Percentiles rank a stretch among this genome's conserved stretches.
Conservation (phyloP, 2,888 invertebrate genomes). For the Sarcophaga variegata region DNA sequence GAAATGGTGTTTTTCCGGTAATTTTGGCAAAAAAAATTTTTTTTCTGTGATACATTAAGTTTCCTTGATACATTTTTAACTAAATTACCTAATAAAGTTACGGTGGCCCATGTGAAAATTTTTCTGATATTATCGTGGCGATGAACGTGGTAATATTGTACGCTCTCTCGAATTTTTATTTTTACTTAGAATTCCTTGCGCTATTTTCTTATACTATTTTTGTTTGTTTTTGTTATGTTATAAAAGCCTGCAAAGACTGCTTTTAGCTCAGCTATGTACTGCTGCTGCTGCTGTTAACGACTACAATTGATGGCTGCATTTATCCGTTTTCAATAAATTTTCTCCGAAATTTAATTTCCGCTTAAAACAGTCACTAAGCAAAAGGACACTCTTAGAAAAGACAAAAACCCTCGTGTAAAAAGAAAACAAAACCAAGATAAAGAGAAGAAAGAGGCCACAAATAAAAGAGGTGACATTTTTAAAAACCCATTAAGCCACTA, state of each 20-base stretch:
- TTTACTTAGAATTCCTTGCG: too few relatives aligned
- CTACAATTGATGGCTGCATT: slow-evolving; percentile 74
- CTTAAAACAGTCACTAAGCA: slow-evolving; percentile 70
- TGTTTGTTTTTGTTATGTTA: slow-evolving; percentile 10
- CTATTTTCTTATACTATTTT: not conserved
- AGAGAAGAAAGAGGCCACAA: slow-evolving; percentile 35
- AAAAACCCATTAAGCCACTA: slow-evolving; percentile 45
- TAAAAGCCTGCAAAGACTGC: slow-evolving; percentile 42
- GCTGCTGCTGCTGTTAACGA: slow-evolving; percentile 19
- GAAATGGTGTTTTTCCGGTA: too few relatives aligned
- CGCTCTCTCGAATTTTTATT: not conserved
- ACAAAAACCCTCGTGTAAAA: not conserved
- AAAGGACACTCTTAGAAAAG: slow-evolving; percentile 12
- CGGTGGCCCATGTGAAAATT: too few relatives aligned
- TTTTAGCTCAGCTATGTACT: slow-evolving; percentile 21
- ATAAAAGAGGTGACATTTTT: slow-evolving; percentile 51
- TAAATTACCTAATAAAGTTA: too few relatives aligned
- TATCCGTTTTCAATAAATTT: slow-evolving; percentile 81
- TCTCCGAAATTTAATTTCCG: slow-evolving; percentile 80
- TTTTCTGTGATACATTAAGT: too few relatives aligned
- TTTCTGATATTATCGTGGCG: too few relatives aligned
- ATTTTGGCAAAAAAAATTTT: too few relatives aligned
- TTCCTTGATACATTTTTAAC: too few relatives aligned
- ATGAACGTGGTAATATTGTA: not conserved
- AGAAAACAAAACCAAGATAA: not conserved